A percentile compares a stretch with the other conserved stretches of the same genome.
Conservation (phyloP, 1,140 invertebrate species). For the Prorops nasuta region DNA sequence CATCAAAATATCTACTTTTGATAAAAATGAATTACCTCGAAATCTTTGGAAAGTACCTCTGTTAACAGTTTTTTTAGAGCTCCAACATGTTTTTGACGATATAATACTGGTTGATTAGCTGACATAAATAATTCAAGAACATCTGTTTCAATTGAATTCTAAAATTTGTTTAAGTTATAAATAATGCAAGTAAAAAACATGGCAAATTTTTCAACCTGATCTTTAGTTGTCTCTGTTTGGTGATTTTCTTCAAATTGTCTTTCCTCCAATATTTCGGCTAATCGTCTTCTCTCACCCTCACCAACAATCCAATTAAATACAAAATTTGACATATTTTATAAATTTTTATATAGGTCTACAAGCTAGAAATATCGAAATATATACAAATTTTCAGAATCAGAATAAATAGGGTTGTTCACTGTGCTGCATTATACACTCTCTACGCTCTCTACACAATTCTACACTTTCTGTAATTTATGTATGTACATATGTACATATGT, state of each 20-base stretch:
- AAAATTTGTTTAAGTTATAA: conserved; percentile 27
- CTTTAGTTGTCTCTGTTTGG: conserved; percentile 15
- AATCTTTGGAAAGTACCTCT: conserved; percentile 65
- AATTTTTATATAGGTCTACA: neutral
- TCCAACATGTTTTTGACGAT: conserved; percentile 64
- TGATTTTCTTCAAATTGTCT: conserved; percentile 19
- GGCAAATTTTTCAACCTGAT: conserved; percentile 15
- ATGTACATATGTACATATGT: no score
- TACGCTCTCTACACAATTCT: no score
- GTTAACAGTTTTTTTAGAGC: conserved; percentile 72
- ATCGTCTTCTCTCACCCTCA: conserved; percentile 13
- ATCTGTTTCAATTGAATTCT: conserved; percentile 67
- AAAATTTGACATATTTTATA: conserved; percentile 15
- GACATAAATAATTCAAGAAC: conserved; percentile 66
- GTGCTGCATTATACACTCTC: no score
- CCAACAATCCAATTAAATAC: conserved; percentile 1
- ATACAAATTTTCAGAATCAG: no score
- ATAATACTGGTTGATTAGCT: conserved; percentile 62
- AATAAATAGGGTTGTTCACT: no score
- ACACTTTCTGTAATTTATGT: no score
- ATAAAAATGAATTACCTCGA: conserved; percentile 60
- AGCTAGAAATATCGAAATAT: no score
- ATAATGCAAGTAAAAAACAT: neutral
- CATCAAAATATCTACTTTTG: conserved; percentile 11
- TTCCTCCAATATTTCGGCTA: conserved; percentile 17